phyloP scores from a whole-genome alignment of 1,140 invertebrate species.

The Ooceraea biroi region DNA sequence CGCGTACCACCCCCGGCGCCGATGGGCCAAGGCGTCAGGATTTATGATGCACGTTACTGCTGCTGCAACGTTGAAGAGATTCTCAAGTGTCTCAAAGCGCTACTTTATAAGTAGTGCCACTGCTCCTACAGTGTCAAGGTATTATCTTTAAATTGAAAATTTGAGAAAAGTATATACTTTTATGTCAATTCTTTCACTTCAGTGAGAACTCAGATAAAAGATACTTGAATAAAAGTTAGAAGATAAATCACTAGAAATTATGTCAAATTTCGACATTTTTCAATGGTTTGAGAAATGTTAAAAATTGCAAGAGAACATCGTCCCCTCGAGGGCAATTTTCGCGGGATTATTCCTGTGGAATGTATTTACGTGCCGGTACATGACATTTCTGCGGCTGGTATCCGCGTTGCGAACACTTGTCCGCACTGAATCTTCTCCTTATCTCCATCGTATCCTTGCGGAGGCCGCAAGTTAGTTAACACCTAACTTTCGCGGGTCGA shows the following conservation, averaged over 20 bases:
- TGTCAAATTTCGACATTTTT: background rate
- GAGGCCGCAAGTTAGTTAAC: background rate
- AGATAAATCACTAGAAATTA: too few relatives aligned
- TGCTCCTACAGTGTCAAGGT: too few relatives aligned
- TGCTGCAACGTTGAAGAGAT: background rate
- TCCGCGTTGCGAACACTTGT: background rate
- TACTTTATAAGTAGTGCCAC: too few relatives aligned
- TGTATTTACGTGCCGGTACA: background rate
- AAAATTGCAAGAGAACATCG: background rate
- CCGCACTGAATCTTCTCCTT: background rate
- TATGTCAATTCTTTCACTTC: background rate
- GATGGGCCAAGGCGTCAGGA: background rate
- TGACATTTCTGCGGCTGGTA: background rate
- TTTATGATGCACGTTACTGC: background rate
- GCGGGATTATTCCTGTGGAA: background rate
- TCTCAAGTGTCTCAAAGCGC: background rate
- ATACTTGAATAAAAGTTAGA: too few relatives aligned
- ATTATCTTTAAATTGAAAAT: background rate
- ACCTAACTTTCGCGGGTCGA: conserved; percentile 19
- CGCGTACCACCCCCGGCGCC: conserved; percentile 3
- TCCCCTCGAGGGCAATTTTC: background rate
- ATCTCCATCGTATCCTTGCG: background rate
- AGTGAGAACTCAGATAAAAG: too few relatives aligned
- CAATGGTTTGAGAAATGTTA: background rate
- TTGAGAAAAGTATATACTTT: background rate